Evolutionary conservation across 2,888 invertebrate species (phyloP).

Genomic region (Tachina fera): DNA sequence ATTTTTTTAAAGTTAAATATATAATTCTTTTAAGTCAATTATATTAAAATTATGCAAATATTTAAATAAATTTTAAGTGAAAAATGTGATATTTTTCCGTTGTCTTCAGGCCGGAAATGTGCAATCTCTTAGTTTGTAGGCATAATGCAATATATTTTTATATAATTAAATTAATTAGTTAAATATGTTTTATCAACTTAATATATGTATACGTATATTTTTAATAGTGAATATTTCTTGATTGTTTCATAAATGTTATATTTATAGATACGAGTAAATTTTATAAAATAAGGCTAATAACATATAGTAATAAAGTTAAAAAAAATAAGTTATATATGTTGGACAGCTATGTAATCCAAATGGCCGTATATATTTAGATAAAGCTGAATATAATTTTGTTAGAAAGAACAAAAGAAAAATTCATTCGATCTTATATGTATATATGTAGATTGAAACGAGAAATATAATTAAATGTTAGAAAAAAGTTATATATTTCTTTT

Average conservation of each 20-base stretch:
- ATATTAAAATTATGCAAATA: neutral
- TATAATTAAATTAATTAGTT: neutral
- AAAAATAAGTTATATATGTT: conserved; percentile 53
- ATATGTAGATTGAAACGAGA: neutral
- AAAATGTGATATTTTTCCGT: conserved; percentile 83
- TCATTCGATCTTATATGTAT: neutral
- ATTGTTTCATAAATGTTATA: neutral
- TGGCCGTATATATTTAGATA: conserved; percentile 63
- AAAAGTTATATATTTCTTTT: neutral
- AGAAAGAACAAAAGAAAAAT: neutral
- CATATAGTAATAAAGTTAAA: neutral
- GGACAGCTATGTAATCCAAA: conserved; percentile 76
- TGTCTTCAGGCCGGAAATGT: conserved; percentile 82
- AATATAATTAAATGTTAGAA: neutral
- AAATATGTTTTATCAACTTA: neutral
- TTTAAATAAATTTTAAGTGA: conserved; percentile 75
- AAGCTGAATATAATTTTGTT: conserved; percentile 8
- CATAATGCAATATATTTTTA: conserved; percentile 60
- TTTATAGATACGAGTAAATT: neutral
- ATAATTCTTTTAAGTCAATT: neutral
- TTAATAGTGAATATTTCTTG: neutral
- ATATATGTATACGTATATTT: neutral
- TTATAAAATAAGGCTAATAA: neutral
- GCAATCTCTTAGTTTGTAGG: conserved; percentile 79
- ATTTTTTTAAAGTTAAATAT: conserved; percentile 32